These are phyloP conservation scores for Dicrurus megarhynchus DNA, from an alignment of 2,113 vertebrate species.

Conservation along the genomic window DNA sequence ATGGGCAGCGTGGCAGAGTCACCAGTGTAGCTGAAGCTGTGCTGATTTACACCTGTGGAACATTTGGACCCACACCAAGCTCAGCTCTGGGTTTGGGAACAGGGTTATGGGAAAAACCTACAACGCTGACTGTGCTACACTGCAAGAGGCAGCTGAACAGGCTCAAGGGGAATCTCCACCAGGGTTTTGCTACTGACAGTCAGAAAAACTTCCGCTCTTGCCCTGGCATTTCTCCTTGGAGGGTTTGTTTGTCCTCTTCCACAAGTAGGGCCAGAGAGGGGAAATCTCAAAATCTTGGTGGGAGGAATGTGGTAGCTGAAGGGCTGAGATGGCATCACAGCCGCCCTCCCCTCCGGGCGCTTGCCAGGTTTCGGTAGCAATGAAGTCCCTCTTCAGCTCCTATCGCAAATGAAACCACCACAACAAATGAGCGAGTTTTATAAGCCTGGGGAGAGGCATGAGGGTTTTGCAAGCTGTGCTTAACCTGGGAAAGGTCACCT, in stretches of 20 bases:
- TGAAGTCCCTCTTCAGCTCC: not conserved
- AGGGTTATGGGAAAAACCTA: not conserved
- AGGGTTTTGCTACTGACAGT: rapidly evolving
- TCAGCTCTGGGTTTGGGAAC: not conserved
- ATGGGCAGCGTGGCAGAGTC: rapidly evolving
- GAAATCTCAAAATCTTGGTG: not conserved
- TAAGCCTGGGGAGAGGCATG: not conserved
- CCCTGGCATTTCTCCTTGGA: not conserved
- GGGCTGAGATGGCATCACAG: not conserved
- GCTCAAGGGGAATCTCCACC: not conserved
- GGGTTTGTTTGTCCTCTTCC: not conserved
- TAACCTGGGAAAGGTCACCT: not conserved
- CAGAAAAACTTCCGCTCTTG: rapidly evolving
- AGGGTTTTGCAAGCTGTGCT: not conserved
- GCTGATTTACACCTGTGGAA: not conserved
- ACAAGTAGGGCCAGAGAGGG: not conserved
- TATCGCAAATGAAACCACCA: not conserved
- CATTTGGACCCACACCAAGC: rapidly evolving
- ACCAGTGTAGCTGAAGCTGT: not conserved
- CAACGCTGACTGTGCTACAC: not conserved
- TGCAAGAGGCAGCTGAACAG: not conserved
- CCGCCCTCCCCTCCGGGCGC: not conserved
- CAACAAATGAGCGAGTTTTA: not conserved
- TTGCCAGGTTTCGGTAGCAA: not conserved
- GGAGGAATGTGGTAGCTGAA: not conserved